Evolutionary conservation across 53 echinoderm and acorn worm species (phyloP).

Genomic region (Stichopus horrens): DNA sequence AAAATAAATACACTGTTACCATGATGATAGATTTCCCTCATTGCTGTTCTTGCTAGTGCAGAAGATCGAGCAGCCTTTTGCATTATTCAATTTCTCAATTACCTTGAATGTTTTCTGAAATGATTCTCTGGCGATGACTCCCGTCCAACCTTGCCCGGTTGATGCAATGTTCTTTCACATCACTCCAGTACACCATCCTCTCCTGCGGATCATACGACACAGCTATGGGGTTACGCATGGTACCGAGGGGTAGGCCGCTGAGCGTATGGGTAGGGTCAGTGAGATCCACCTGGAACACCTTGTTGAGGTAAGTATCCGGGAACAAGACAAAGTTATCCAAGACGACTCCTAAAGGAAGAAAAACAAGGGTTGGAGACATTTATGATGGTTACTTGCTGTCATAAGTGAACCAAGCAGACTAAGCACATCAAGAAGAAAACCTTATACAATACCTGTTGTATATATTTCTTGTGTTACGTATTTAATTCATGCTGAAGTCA

Average conservation of each 20-base stretch:
- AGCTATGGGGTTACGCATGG: conserved; percentile 61
- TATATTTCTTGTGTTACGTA: too few species aligned
- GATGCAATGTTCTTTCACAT: conserved; percentile 60
- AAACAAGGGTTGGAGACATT: not conserved
- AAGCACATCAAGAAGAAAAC: too few species aligned
- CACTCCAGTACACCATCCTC: conserved; percentile 79
- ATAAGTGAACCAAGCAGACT: too few species aligned
- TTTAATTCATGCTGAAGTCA: too few species aligned
- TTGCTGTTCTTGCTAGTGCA: too few species aligned
- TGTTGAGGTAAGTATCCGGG: conserved; percentile 59
- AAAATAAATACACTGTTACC: too few species aligned
- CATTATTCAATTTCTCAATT: not conserved
- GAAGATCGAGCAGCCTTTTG: too few species aligned
- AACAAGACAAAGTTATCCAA: conserved; percentile 77
- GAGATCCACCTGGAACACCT: conserved; percentile 74
- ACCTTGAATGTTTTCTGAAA: not conserved
- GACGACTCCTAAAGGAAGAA: conserved; percentile 58
- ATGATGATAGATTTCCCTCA: too few species aligned
- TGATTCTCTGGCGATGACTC: conserved; percentile 52
- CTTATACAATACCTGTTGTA: too few species aligned
- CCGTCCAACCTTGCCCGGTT: conserved; percentile 64
- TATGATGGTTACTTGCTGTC: too few species aligned
- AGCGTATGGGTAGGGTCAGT: conserved; percentile 45
- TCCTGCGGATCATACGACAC: conserved; percentile 67
- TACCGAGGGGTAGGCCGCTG: conserved; percentile 55